These are phyloP conservation scores for Melozone crissalis DNA, from an alignment of 2,113 vertebrate species.

Conservation along the genomic window DNA sequence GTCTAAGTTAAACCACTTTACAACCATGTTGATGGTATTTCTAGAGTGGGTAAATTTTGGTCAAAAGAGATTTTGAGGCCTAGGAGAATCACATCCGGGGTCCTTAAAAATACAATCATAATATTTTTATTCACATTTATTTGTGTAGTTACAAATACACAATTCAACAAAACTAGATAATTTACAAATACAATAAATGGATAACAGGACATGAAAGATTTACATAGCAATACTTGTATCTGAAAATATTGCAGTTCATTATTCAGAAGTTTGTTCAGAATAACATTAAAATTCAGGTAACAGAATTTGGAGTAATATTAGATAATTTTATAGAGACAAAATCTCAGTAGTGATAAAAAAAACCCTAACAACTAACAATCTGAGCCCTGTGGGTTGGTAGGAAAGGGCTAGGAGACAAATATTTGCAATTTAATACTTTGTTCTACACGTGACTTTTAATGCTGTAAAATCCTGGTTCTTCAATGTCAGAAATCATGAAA, in stretches of 20 bases:
- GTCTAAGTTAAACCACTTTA: background rate
- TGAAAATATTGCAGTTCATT: background rate
- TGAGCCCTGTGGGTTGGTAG: background rate
- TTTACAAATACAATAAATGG: background rate
- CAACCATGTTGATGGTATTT: background rate
- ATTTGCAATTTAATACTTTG: background rate
- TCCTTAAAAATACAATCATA: background rate
- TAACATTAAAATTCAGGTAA: background rate
- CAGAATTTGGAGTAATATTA: background rate
- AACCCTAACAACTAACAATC: accelerated
- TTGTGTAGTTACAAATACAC: background rate
- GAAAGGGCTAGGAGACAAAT: background rate
- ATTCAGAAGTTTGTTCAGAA: background rate
- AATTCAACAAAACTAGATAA: background rate
- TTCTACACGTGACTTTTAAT: background rate
- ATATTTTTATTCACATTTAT: background rate
- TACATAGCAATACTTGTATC: background rate
- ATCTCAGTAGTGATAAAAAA: background rate
- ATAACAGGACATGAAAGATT: background rate
- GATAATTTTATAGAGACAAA: background rate
- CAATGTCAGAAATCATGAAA: background rate
- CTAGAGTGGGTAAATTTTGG: background rate
- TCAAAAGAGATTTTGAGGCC: background rate
- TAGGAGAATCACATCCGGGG: background rate
- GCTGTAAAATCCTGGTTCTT: background rate